Conservation (phyloP, 2,113 vertebrate genomes). For the Sylvilagus bachmani region DNA sequence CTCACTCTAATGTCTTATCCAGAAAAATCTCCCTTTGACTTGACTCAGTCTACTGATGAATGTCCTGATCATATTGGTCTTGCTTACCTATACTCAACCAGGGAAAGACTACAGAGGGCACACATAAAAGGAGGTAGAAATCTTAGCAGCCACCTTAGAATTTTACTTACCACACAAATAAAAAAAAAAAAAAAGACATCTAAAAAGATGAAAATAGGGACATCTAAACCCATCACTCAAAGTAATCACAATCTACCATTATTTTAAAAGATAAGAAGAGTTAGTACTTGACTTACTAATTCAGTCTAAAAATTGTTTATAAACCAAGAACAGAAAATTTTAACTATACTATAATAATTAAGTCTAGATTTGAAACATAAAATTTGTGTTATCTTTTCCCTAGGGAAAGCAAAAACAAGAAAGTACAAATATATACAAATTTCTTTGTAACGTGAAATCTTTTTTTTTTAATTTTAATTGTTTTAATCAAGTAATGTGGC, state of each 20-base stretch:
- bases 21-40: conserved; percentile 5
- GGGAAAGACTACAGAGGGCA: not conserved
- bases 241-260: not conserved
- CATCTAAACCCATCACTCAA: not conserved
- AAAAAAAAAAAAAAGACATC: not conserved
- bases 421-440: not conserved
- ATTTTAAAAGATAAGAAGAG: not conserved
- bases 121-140: not conserved
- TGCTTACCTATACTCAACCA: not conserved
- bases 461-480: not conserved
- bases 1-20: not conserved
- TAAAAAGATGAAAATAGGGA: not conserved
- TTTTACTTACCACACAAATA: not conserved
- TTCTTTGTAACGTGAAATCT: not conserved
- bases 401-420: not conserved
- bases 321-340: not conserved
- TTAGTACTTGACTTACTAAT: not conserved
- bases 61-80: not conserved
- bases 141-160: not conserved
- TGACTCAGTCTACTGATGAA: not conserved
- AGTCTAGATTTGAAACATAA: not conserved
- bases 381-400: conserved; percentile 13
- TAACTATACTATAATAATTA: not conserved
- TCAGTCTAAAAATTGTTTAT: not conserved
- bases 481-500: no score